Conservation (phyloP, 1,140 invertebrate species). For the Aleiodes sp. region DNA sequence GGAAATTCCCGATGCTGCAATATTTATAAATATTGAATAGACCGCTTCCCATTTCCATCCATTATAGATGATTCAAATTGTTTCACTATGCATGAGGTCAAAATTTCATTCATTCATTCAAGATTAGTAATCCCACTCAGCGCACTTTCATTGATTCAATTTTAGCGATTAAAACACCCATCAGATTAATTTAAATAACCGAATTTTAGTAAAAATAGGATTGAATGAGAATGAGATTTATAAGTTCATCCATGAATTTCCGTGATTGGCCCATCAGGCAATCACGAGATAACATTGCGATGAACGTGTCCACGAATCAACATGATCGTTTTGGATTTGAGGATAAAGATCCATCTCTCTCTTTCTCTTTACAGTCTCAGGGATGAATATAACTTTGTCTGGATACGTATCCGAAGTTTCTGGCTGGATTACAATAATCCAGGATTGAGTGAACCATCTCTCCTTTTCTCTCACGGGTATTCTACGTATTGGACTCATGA, state of each 20-base stretch:
- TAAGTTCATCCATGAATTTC: not conserved
- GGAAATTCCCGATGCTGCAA: no score
- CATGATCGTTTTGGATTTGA: slow-evolving; percentile 21
- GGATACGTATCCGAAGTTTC: slow-evolving; percentile 13
- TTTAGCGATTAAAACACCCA: no score
- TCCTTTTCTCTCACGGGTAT: not conserved
- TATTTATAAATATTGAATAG: no score
- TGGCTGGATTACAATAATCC: slow-evolving; percentile 33
- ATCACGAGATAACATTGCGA: not conserved
- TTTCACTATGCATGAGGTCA: no score
- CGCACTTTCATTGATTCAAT: no score
- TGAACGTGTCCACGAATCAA: slow-evolving; percentile 19
- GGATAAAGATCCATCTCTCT: slow-evolving; percentile 22
- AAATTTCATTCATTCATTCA: no score
- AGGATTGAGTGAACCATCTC: slow-evolving; percentile 16
- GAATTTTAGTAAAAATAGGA: not conserved
- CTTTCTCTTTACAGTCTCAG: not conserved
- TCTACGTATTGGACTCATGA: slow-evolving; percentile 5
- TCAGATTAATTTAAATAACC: no score
- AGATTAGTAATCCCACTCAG: no score
- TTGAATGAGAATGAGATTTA: not conserved
- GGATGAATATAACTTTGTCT: slow-evolving; percentile 31
- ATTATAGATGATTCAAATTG: no score
- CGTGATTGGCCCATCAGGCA: not conserved
- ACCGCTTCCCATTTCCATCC: no score